Evolutionary conservation across 2,797 vertebrate species (phyloP), one percentile per base, ranked within the genome.

Genomic region (Sebastes vulpes): DNA sequence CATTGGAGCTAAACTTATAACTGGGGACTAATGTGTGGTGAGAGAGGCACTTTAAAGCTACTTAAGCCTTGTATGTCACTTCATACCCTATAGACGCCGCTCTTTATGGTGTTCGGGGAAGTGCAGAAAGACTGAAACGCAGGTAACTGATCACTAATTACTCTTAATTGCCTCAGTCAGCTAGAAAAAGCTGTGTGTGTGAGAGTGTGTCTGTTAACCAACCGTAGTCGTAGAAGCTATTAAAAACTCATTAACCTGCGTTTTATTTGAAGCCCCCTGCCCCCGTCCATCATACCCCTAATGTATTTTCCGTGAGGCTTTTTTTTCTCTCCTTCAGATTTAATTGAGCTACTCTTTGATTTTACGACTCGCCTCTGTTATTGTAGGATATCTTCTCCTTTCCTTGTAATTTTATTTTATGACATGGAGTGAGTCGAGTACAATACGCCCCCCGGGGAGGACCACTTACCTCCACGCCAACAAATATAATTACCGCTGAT

Each of bases 341-440:
- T 87, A 92, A 94, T 95, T 92, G 89, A 91, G 89, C 90, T 29
- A 53, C 91, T 88, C 95, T 93, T 94, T 92, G 91, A 93, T 95
- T 94, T 94, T 88, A 95, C 60, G 82, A 88, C 89, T 90, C 46
- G 84, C 85, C 90, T 89, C 91, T 96, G 94, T 96, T 95, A 92
- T 94, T 93, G 87, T 92, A 92, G 93, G 92, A 93, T 95, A 94
- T 95, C 94, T 94, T 94, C 86, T 86, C 86, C 77, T 89, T 93
- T 95, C 90, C 95, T 96, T 96, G 90, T 95, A 93, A 95, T 95
- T 93, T 92, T 86, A 92, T 93, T 95, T 95, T 94, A 94, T 92
- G 82, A 79, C 91, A 77, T 31, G 77, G 77, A 83, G 82, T 78
- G 88, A 92, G 90, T 93, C 77, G 85, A 93, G 89, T 86, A 95